A percentile compares a stretch with the other conserved stretches of the same genome.
Evolutionary conservation across 2,888 invertebrate species (phyloP).

Genomic region (Drosophila tripunctata): DNA sequence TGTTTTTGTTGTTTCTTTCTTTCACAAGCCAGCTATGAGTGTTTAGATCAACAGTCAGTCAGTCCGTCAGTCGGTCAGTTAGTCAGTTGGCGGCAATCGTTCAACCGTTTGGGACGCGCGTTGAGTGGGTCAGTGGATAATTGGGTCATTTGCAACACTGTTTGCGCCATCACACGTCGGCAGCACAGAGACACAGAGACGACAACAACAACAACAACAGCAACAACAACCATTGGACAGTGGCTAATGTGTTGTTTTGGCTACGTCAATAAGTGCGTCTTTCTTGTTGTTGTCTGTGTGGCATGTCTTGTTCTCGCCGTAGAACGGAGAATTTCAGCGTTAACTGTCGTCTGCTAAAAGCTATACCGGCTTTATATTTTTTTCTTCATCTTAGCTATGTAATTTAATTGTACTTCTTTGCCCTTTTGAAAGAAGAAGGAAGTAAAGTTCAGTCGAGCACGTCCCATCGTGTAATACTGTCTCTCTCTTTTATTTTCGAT

Average conservation of each 20-base stretch:
- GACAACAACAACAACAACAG: constrained; percentile 12
- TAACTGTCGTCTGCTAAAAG: constrained; percentile 8
- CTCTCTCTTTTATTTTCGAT: too few species aligned
- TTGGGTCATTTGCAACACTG: constrained; percentile 83
- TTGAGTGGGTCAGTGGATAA: constrained; percentile 84
- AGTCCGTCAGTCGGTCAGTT: constrained; percentile 13
- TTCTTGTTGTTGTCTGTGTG: constrained; percentile 37
- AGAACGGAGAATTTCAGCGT: constrained; percentile 49
- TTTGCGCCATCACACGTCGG: constrained; percentile 73
- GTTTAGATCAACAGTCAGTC: neutral
- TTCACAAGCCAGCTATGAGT: constrained; percentile 42
- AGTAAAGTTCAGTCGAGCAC: too few species aligned
- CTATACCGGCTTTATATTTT: neutral
- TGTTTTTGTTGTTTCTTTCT: constrained; percentile 25
- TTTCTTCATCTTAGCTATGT: constrained; percentile 34
- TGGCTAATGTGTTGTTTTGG: constrained; percentile 77
- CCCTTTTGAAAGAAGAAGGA: constrained; percentile 21
- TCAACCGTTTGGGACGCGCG: constrained; percentile 54
- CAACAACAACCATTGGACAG: constrained; percentile 11
- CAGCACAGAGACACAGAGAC: constrained; percentile 2
- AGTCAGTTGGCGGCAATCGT: constrained; percentile 46
- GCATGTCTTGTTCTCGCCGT: constrained; percentile 39
- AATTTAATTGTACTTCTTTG: constrained; percentile 62
- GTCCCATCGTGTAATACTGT: too few species aligned
- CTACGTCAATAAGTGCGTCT: constrained; percentile 78